phyloP scores from a whole-genome alignment of 2,797 vertebrate species.

The Mus spretus region DNA sequence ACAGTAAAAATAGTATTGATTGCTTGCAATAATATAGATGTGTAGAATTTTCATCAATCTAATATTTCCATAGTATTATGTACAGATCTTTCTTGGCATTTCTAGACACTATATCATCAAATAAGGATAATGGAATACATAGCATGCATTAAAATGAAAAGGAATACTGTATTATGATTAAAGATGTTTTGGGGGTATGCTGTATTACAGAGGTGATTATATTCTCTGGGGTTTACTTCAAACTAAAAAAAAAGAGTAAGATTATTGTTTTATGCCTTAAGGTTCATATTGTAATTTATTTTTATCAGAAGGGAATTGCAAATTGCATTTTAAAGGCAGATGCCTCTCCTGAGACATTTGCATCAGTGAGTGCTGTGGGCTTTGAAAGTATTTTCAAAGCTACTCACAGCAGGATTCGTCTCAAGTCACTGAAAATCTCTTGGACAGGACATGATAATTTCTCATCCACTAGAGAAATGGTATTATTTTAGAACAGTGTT shows the following conservation, averaged over 20 bases:
- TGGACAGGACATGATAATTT: constrained; percentile 53
- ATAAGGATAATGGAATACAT: background rate
- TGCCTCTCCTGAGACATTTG: constrained; percentile 44
- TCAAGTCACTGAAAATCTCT: constrained; percentile 66
- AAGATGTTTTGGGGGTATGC: constrained; percentile 6
- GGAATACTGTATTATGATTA: constrained; percentile 31
- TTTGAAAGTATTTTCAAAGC: constrained; percentile 66
- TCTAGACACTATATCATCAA: background rate
- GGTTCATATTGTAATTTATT: constrained; percentile 61
- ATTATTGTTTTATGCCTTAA: constrained; percentile 55
- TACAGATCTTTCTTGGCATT: background rate
- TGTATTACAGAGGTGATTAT: constrained; percentile 19
- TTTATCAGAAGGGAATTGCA: constrained; percentile 51
- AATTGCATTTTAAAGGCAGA: constrained; percentile 69
- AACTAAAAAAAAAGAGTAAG: constrained; percentile 62
- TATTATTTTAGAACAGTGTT: constrained; percentile 74
- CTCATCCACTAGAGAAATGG: constrained; percentile 60
- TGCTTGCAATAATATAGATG: background rate
- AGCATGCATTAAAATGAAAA: background rate
- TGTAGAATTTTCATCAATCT: constrained; percentile 1
- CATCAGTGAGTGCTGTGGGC: constrained; percentile 34
- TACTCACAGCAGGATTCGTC: constrained; percentile 57
- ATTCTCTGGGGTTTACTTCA: constrained; percentile 53
- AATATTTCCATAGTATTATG: background rate
- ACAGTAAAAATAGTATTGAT: background rate